Evolutionary conservation across 1,140 invertebrate species (phyloP).

Genomic region (Diploscapter pachys): DNA sequence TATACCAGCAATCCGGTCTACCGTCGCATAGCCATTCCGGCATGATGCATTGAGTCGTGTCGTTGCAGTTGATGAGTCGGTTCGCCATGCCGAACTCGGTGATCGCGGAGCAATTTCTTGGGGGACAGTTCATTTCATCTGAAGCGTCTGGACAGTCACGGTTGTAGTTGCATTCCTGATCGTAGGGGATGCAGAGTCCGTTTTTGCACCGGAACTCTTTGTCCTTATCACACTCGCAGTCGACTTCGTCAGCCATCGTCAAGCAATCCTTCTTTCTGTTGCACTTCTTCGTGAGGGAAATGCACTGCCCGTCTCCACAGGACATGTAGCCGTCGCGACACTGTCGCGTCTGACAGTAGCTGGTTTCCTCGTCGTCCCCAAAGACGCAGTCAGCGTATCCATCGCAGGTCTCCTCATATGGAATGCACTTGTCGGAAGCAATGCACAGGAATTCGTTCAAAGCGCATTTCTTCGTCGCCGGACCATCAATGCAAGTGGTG

Average conservation of each 20-base stretch:
- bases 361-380: slow-evolving; percentile 70
- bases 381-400: slow-evolving; percentile 71
- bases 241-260: slow-evolving; percentile 74
- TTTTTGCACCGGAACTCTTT: slow-evolving; percentile 61
- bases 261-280: slow-evolving; percentile 78
- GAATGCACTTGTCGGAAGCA: slow-evolving; percentile 70
- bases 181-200: slow-evolving; percentile 64
- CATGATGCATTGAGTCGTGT: slow-evolving; percentile 27
- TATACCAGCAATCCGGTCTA: slow-evolving; percentile 59
- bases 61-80: slow-evolving; percentile 6
- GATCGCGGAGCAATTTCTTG: slow-evolving; percentile 20
- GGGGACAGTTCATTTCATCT: slow-evolving; percentile 60
- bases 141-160: slow-evolving; percentile 70
- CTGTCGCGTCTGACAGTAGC: slow-evolving; percentile 60
- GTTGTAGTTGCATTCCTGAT: slow-evolving; percentile 66
- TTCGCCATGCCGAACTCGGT: slow-evolving; percentile 13
- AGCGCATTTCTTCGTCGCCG: slow-evolving; percentile 23
- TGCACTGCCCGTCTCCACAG: slow-evolving; percentile 68
- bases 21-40: slow-evolving; percentile 80
- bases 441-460: slow-evolving; percentile 64
- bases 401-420: slow-evolving; percentile 74
- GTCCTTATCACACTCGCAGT: slow-evolving; percentile 27
- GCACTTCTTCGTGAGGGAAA: slow-evolving; percentile 73
- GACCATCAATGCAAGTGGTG: slow-evolving; percentile 25
- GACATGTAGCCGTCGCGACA: slow-evolving; percentile 66